Base-by-base conservation (phyloP, 2,888 invertebrate species). In the Tortricodes alternella region DNA sequence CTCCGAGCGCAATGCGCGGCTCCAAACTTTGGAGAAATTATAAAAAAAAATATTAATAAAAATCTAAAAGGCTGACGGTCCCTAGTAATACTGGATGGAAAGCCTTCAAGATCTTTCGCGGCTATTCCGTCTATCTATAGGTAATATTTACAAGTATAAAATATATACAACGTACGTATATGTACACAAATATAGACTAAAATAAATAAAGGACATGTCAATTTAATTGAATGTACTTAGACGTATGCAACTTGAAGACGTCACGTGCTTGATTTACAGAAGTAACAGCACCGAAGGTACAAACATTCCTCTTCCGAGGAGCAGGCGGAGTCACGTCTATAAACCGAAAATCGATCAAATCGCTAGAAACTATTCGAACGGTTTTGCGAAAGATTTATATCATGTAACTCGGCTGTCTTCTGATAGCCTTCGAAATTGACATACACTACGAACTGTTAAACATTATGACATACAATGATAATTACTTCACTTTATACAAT, bases 401-500 rank as follows among this genome's bases (percentile, higher is more conserved):
- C 41, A 52, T 46, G 19, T 34, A 38, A 53, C 43, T 68, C 67
- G 74, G 76, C 74, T 77, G 78, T 71, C 78, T 69, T 80, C 89
- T 85, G 89, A 90, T 88, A 89, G 89, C 76, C 80, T 88, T 88
- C 89, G 88, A 89, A 90, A 90, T 88, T 86, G 89, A 88, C 82
- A 78, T 76, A 75, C 80, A 85, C 88, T 89, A 89, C 83, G 62
- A 81, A 80, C 80, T 77, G 84, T 88, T 83, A 81, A 85, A 86
- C 73, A 83, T 87, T 86, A 89, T 83, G 86, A 85, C 81, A 85
- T 86, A 86, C 83, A 87, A 87, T 84, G 85, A 87, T 84, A 83
- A 89, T 88, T 88, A 90, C 78, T 88, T 92, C 90, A 92, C 90
- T 92, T 92, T 93, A 92, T 93, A 93, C 92, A 92, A 92, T 92